Evolutionary conservation across 2,888 invertebrate genomes (phyloP).

Genomic region (Seladonia tumulorum): DNA sequence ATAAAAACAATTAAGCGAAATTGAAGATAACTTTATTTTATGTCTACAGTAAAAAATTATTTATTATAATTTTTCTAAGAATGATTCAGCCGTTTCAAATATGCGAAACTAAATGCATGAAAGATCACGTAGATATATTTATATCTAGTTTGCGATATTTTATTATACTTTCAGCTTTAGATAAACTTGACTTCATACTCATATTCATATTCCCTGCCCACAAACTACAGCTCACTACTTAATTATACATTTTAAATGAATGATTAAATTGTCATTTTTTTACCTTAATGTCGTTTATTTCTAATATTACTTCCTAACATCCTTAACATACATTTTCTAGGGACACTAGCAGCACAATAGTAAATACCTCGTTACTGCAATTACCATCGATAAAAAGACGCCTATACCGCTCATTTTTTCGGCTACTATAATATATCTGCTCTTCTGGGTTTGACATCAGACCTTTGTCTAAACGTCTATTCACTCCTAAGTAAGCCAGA

Average conservation of each 20-base stretch:
- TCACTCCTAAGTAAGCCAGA: neutral
- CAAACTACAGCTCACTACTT: slow-evolving; percentile 20
- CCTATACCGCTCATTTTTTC: neutral
- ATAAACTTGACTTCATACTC: slow-evolving; percentile 23
- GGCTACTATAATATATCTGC: no score
- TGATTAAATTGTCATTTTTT: slow-evolving; percentile 25
- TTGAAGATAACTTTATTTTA: slow-evolving; percentile 21
- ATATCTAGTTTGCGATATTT: slow-evolving; percentile 10
- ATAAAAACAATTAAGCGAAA: neutral
- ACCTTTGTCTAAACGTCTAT: neutral
- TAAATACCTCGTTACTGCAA: neutral
- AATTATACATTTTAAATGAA: slow-evolving; percentile 27
- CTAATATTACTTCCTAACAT: neutral
- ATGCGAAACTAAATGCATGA: slow-evolving; percentile 6
- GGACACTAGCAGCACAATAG: neutral
- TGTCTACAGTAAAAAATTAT: slow-evolving; percentile 37
- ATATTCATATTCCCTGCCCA: slow-evolving; percentile 5
- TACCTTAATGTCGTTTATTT: slow-evolving; percentile 7
- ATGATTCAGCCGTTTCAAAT: neutral
- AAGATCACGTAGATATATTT: slow-evolving; percentile 9
- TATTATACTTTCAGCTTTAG: slow-evolving; percentile 11
- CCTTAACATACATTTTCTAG: neutral
- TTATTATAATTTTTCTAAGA: slow-evolving; percentile 45
- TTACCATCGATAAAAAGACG: neutral
- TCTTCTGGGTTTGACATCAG: no score